These are phyloP conservation scores for Thelaira solivaga DNA, from an alignment of 2,888 invertebrate genomes.

Conservation along the genomic window DNA sequence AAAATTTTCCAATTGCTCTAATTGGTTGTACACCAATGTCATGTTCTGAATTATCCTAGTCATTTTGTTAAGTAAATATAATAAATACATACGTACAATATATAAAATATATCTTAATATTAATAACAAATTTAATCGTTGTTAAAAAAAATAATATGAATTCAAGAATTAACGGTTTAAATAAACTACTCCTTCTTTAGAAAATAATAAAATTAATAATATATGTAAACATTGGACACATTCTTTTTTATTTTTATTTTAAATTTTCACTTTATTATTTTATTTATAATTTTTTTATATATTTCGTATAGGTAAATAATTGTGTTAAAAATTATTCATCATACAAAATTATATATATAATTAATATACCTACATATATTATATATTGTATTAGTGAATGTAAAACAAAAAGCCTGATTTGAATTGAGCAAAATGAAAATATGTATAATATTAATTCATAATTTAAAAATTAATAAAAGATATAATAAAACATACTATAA, in stretches of 20 bases:
- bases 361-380: conserved; percentile 20
- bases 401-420: conserved; percentile 15
- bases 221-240: neutral
- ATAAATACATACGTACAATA: conserved; percentile 59
- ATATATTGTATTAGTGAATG: conserved; percentile 14
- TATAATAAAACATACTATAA: too few relatives aligned
- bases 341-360: conserved; percentile 27
- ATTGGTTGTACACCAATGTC: conserved; percentile 86
- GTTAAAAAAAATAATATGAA: neutral
- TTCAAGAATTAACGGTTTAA: conserved; percentile 18
- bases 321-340: conserved; percentile 50
- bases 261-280: conserved; percentile 42
- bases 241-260: conserved; percentile 3
- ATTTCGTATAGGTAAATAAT: conserved; percentile 45
- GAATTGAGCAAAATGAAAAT: neutral
- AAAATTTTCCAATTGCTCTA: conserved; percentile 92
- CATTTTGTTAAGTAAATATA: conserved; percentile 68
- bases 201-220: conserved; percentile 2
- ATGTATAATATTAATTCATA: neutral
- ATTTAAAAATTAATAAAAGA: too few relatives aligned
- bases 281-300: conserved; percentile 36
- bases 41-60: conserved; percentile 82
- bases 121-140: conserved; percentile 12
- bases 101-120: conserved; percentile 59
- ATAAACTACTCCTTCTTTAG: conserved; percentile 35